phyloP scores from a whole-genome alignment of 2,888 invertebrate genomes.

The Drosophila hawaiiensis region DNA sequence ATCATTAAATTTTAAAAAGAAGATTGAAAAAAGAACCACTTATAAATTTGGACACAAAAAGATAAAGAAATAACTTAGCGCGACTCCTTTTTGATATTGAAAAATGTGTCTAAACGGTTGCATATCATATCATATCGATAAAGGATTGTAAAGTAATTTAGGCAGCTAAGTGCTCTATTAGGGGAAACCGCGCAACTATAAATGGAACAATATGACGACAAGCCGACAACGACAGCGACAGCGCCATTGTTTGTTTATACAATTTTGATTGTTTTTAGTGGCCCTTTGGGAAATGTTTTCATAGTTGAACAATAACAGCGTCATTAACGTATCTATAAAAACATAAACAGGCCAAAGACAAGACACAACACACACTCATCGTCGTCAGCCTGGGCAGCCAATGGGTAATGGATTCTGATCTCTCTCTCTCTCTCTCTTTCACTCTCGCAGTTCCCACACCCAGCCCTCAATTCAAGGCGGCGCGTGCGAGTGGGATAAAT shows the following conservation, averaged over 20 bases:
- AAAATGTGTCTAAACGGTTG: not conserved
- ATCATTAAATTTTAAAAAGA: not conserved
- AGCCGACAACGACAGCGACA: constrained; percentile 54
- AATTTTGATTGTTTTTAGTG: constrained; percentile 76
- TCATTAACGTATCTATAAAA: constrained; percentile 81
- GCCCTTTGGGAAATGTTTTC: constrained; percentile 60
- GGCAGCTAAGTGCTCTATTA: constrained; percentile 12
- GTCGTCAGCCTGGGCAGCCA: constrained; percentile 31
- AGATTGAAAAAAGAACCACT: not conserved
- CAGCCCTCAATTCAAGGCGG: constrained; percentile 38
- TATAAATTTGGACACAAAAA: not conserved
- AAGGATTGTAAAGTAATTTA: constrained; percentile 6
- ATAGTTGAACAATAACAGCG: constrained; percentile 74
- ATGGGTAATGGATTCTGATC: constrained; percentile 36
- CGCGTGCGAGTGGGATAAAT: constrained; percentile 66
- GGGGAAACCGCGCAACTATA: constrained; percentile 62
- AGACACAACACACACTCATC: constrained; percentile 66
- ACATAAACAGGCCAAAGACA: constrained; percentile 72
- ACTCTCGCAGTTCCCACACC: constrained; percentile 52
- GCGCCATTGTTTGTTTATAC: constrained; percentile 78
- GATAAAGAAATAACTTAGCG: not conserved
- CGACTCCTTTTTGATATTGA: not conserved
- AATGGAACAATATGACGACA: constrained; percentile 68
- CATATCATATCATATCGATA: not conserved
- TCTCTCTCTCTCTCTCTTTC: constrained; percentile 4